Evolutionary conservation across 1,140 invertebrate species (phyloP).

Genomic region (Pseudomyrmex cubaensis): DNA sequence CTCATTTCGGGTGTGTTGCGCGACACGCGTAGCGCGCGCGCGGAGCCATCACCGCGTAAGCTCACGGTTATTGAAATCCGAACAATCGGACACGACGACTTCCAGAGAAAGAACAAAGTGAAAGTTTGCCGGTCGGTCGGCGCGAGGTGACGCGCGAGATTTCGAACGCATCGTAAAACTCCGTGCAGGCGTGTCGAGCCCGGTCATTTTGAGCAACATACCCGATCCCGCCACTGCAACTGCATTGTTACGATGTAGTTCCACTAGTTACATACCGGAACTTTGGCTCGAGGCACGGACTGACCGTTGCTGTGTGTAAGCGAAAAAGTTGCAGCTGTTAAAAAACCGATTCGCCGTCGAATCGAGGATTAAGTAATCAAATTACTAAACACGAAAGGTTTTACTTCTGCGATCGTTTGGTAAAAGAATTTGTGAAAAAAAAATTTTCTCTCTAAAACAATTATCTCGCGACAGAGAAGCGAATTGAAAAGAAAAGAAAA

Average conservation of each 20-base stretch:
- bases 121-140: constrained; percentile 56
- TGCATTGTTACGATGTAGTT: neutral
- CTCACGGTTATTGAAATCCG: constrained; percentile 51
- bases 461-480: too few relatives aligned
- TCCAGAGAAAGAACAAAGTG: constrained; percentile 69
- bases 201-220: constrained; percentile 48
- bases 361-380: neutral
- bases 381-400: neutral
- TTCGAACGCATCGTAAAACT: constrained; percentile 63
- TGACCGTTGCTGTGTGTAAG: constrained; percentile 1
- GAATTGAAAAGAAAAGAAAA: too few relatives aligned
- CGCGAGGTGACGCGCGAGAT: constrained; percentile 59
- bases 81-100: constrained; percentile 64
- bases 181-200: constrained; percentile 4
- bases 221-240: constrained; percentile 16
- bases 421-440: too few relatives aligned
- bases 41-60: constrained; percentile 14
- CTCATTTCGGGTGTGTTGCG: neutral
- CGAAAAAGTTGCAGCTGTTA: constrained; percentile 29
- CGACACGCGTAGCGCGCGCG: neutral
- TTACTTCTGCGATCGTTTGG: too few relatives aligned
- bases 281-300: constrained; percentile 26
- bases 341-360: constrained; percentile 5
- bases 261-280: constrained; percentile 22
- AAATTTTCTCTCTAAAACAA: too few relatives aligned